These are phyloP conservation scores for Galerucella calmariensis DNA, from an alignment of 2,888 invertebrate species.

Conservation along the genomic window DNA sequence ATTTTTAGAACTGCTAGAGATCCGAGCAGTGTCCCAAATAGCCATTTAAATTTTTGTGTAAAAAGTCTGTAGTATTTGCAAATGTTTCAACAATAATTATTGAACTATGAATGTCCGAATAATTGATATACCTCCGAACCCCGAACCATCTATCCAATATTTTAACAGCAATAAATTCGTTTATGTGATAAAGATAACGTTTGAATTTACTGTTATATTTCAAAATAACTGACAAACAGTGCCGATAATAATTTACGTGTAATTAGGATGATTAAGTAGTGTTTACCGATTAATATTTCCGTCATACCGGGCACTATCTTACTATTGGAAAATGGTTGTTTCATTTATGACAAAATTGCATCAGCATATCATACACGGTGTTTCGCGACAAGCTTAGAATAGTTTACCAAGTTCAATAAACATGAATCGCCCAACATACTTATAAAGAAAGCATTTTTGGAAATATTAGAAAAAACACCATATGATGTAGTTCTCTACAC, in stretches of 20 bases:
- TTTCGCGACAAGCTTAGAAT: too few relatives aligned
- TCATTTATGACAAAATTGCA: too few relatives aligned
- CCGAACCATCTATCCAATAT: conserved; percentile 27
- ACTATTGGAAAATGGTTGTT: not conserved
- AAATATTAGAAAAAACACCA: too few relatives aligned
- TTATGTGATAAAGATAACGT: conserved; percentile 44
- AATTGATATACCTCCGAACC: conserved; percentile 19
- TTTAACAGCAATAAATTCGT: conserved; percentile 40
- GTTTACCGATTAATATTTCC: conserved; percentile 45
- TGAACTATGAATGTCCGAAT: conserved; percentile 3
- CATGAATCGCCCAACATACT: too few relatives aligned
- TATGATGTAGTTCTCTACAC: too few relatives aligned
- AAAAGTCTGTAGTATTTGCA: too few relatives aligned
- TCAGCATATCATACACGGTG: too few relatives aligned
- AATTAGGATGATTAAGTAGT: conserved; percentile 49
- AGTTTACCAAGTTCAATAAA: too few relatives aligned
- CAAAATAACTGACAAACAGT: conserved; percentile 48
- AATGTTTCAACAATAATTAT: not conserved
- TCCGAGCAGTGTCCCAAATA: too few relatives aligned
- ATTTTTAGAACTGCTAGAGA: too few relatives aligned
- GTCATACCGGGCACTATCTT: not conserved
- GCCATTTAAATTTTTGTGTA: too few relatives aligned
- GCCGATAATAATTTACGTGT: conserved; percentile 49
- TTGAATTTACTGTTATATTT: conserved; percentile 44
- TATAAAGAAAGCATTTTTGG: too few relatives aligned